Conservation (phyloP, 2,113 vertebrate species). For the Tragulus kanchil region DNA sequence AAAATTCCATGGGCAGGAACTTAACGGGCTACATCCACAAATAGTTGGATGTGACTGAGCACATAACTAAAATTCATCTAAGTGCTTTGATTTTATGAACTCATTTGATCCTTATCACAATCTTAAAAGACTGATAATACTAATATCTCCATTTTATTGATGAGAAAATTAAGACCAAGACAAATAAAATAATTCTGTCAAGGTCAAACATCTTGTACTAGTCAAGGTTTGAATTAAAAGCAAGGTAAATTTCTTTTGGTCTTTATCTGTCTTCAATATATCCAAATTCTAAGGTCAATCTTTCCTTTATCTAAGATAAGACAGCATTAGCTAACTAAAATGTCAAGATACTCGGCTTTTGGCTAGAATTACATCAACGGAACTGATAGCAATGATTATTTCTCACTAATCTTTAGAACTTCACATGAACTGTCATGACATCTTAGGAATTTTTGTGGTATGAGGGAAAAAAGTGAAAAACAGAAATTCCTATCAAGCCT, state of each 20-base stretch:
- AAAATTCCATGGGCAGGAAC: background rate
- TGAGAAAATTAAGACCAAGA: conserved; percentile 35
- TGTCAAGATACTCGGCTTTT: background rate
- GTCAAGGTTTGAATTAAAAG: conserved; percentile 35
- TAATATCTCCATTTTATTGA: background rate
- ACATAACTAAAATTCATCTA: background rate
- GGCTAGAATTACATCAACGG: conserved; percentile 8
- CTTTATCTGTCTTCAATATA: background rate
- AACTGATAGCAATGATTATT: background rate
- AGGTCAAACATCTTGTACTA: background rate
- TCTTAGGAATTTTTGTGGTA: conserved; percentile 10
- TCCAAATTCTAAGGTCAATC: background rate
- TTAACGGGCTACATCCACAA: background rate
- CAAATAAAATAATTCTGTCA: conserved; percentile 2
- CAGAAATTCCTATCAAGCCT: background rate
- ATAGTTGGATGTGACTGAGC: background rate
- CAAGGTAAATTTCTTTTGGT: background rate
- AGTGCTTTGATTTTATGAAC: background rate
- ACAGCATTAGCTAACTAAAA: background rate
- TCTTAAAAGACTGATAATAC: background rate
- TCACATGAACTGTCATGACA: background rate
- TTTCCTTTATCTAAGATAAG: background rate
- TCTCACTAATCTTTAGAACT: conserved; percentile 31
- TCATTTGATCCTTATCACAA: background rate
- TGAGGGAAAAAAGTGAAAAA: background rate